Conservation (phyloP, 2,797 vertebrate genomes). For the Silurus lanzhouensis region DNA sequence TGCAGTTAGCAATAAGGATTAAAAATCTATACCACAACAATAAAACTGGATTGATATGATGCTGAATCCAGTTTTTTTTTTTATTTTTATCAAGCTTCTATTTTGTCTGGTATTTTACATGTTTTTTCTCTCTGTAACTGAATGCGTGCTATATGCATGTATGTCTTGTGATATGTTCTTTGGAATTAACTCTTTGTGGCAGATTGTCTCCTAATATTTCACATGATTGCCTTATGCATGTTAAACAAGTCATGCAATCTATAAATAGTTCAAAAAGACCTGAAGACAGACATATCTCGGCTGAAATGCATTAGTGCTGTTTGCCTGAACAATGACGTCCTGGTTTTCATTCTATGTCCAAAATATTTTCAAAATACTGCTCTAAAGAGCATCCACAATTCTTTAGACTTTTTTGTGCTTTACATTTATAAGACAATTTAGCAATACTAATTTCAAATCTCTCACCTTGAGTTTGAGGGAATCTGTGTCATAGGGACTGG, state of each 20-base stretch:
- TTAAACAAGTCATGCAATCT: neutral
- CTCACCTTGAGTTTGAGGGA: conserved; percentile 95
- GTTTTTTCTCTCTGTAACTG: neutral
- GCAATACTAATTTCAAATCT: neutral
- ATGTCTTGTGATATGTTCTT: neutral
- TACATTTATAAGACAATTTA: neutral
- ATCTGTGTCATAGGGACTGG: conserved; percentile 96
- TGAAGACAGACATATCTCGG: neutral
- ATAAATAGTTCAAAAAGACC: neutral
- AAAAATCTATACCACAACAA: neutral
- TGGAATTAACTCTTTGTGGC: neutral
- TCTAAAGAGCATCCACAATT: neutral
- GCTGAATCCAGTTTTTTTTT: neutral
- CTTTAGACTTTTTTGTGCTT: neutral
- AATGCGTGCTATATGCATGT: neutral
- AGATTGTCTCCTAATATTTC: neutral
- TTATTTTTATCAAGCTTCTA: neutral
- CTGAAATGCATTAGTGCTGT: neutral
- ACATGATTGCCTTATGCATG: neutral
- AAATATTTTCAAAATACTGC: neutral
- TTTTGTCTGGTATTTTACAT: neutral
- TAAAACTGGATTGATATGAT: conserved; percentile 1
- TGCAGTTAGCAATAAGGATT: neutral
- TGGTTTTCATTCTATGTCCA: neutral
- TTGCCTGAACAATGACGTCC: neutral